Evolutionary conservation across 2,113 vertebrate genomes (phyloP).

Genomic region (Dipodomys merriami): DNA sequence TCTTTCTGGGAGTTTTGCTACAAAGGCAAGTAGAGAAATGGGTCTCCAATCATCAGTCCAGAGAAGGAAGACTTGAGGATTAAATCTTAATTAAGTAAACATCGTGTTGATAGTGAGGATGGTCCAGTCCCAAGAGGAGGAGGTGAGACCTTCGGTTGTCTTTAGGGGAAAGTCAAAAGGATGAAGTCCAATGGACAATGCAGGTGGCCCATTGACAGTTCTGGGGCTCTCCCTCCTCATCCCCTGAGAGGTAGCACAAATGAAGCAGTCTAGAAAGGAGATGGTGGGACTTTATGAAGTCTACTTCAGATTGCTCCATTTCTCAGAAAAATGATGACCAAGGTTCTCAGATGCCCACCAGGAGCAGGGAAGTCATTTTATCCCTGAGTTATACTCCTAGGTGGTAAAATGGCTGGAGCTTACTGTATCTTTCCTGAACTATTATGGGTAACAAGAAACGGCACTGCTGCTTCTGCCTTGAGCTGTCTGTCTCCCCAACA

Average conservation of each 20-base stretch:
- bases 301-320: background rate
- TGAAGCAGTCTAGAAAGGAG: background rate
- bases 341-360: rapidly evolving
- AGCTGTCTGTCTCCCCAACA: background rate
- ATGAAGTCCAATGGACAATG: no score
- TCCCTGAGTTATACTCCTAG: background rate
- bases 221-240: rapidly evolving
- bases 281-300: background rate
- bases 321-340: conserved; percentile 7
- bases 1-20: background rate
- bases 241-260: background rate
- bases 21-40: background rate
- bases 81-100: background rate
- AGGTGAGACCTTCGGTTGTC: background rate
- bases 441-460: background rate
- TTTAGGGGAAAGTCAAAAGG: background rate
- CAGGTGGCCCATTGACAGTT: background rate
- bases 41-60: background rate
- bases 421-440: background rate
- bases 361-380: no score
- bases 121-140: background rate
- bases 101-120: background rate
- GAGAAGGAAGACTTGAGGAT: background rate
- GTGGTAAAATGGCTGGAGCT: background rate
- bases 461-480: background rate